phyloP scores from a whole-genome alignment of 2,113 vertebrate genomes.

The Haemorhous mexicanus region DNA sequence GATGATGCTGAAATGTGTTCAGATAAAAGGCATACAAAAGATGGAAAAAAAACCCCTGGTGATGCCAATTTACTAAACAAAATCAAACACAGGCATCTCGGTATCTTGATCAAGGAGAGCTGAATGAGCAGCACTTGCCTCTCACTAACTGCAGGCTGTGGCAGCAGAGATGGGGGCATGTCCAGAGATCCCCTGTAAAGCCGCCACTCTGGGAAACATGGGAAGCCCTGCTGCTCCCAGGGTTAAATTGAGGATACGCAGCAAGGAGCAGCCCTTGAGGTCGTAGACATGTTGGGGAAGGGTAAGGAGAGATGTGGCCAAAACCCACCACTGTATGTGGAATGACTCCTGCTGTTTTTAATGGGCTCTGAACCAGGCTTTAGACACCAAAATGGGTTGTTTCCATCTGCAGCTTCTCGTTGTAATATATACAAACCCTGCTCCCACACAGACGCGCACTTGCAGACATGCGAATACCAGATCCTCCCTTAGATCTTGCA shows the following conservation, averaged over 20 bases:
- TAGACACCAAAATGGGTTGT: neutral
- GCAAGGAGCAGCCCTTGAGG: neutral
- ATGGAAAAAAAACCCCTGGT: accelerated
- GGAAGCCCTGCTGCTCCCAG: neutral
- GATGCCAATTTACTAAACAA: neutral
- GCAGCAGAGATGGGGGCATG: neutral
- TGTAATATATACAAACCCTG: neutral
- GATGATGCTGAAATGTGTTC: neutral
- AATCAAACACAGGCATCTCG: neutral
- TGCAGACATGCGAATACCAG: neutral
- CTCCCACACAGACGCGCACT: neutral
- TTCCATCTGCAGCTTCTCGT: neutral
- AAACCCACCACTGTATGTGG: neutral
- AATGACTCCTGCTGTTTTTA: neutral
- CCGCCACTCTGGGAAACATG: accelerated
- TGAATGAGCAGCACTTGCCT: neutral
- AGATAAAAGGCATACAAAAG: neutral
- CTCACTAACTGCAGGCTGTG: neutral
- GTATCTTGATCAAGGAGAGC: neutral
- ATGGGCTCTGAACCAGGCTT: neutral
- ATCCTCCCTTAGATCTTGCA: neutral
- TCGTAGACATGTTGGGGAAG: neutral
- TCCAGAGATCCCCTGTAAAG: neutral
- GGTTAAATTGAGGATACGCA: neutral
- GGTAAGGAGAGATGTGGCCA: neutral